These are phyloP conservation scores for Echiichthys vipera DNA, from an alignment of 2,797 vertebrate genomes.

Conservation along the genomic window DNA sequence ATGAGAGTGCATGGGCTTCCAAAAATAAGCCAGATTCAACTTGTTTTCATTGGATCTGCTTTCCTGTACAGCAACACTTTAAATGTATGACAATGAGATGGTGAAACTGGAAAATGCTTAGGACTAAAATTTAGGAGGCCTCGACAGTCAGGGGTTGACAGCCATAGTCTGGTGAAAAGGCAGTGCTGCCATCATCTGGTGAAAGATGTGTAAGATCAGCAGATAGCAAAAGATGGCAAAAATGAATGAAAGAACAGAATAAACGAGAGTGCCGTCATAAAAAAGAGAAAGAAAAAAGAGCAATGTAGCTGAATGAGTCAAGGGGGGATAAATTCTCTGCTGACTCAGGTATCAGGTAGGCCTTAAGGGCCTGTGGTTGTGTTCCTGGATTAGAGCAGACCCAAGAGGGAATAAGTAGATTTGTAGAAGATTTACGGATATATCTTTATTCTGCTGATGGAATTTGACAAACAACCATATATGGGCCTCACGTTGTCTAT, in stretches of 20 bases:
- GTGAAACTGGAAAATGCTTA: constrained; percentile 26
- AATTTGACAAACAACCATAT: neutral
- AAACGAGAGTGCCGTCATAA: neutral
- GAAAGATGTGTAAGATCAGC: constrained; percentile 38
- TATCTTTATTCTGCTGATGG: constrained; percentile 27
- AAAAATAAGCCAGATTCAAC: constrained; percentile 26
- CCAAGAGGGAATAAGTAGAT: constrained; percentile 34
- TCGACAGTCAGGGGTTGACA: constrained; percentile 6
- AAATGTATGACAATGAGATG: constrained; percentile 19
- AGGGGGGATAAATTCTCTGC: constrained; percentile 14
- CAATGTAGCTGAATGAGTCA: constrained; percentile 26
- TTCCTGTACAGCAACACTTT: constrained; percentile 28
- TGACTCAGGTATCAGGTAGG: constrained; percentile 27
- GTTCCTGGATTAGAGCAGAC: constrained; percentile 12
- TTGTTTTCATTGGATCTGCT: constrained; percentile 48
- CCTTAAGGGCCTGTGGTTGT: constrained; percentile 3
- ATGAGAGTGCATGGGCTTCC: constrained; percentile 25
- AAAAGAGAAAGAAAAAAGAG: neutral
- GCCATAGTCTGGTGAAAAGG: constrained; percentile 28
- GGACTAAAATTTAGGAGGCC: constrained; percentile 5
- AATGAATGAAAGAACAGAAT: constrained; percentile 8
- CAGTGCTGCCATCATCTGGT: constrained; percentile 83
- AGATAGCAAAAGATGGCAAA: neutral
- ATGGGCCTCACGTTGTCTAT: neutral
- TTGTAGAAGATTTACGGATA: constrained; percentile 20